These are phyloP conservation scores for Cryptoprocta ferox DNA, from an alignment of 2,797 vertebrate genomes.

Conservation along the genomic window DNA sequence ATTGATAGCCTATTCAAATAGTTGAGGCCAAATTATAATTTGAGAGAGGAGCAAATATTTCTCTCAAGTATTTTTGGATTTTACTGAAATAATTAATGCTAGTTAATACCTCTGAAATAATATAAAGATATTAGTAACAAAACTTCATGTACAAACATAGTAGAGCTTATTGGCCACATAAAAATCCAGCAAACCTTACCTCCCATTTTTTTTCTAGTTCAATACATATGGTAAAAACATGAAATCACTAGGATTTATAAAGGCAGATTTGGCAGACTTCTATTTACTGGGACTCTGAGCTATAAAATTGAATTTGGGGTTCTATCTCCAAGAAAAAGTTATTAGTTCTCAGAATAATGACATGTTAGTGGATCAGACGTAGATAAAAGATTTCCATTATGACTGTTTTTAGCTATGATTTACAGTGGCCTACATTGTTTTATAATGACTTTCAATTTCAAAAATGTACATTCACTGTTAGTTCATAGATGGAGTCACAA, in stretches of 20 bases:
- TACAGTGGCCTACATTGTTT: slow-evolving; percentile 81
- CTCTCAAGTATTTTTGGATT: slow-evolving; percentile 49
- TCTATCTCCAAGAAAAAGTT: slow-evolving; percentile 84
- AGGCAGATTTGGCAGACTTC: slow-evolving; percentile 82
- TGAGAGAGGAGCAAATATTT: slow-evolving; percentile 62
- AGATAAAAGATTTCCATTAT: slow-evolving; percentile 82
- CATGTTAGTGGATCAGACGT: slow-evolving; percentile 80
- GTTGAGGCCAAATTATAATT: slow-evolving; percentile 47
- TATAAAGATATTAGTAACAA: slow-evolving; percentile 60
- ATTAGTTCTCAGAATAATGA: slow-evolving; percentile 86
- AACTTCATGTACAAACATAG: slow-evolving; percentile 5
- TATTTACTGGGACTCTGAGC: slow-evolving; percentile 80
- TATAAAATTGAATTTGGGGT: slow-evolving; percentile 84
- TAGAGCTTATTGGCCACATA: slow-evolving; percentile 28
- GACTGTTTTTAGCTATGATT: slow-evolving; percentile 80
- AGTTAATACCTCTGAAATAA: slow-evolving; percentile 44
- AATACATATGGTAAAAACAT: slow-evolving; percentile 82
- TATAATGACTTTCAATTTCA: slow-evolving; percentile 79
- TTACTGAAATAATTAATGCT: slow-evolving; percentile 70
- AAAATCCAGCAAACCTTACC: slow-evolving; percentile 42
- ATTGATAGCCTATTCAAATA: slow-evolving; percentile 59
- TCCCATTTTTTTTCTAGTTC: slow-evolving; percentile 73
- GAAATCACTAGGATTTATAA: slow-evolving; percentile 83
- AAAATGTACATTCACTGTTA: slow-evolving; percentile 77
- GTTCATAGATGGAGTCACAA: slow-evolving; percentile 71